Conservation (phyloP, 2,888 invertebrate species). For the Thymelicus sylvestris region DNA sequence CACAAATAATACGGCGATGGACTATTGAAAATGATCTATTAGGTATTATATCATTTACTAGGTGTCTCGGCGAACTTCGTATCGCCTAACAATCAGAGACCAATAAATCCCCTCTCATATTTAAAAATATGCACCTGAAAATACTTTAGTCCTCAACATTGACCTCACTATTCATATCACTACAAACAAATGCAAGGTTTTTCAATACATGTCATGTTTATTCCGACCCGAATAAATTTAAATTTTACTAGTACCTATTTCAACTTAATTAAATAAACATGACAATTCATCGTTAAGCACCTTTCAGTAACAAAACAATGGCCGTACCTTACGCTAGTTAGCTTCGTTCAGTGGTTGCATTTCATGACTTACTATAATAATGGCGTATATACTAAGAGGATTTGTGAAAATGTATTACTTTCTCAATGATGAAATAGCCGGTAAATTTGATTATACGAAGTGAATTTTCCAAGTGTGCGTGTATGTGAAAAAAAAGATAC, state of each 20-base stretch:
- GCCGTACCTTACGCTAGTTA: background rate
- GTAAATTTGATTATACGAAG: slow-evolving; percentile 48
- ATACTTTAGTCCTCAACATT: too few relatives aligned
- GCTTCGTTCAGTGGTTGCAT: background rate
- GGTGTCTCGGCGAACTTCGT: too few relatives aligned
- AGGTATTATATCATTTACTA: too few relatives aligned
- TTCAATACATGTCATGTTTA: background rate
- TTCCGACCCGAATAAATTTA: slow-evolving; percentile 15
- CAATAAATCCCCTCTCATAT: too few relatives aligned
- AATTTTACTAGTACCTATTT: background rate
- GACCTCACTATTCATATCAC: too few relatives aligned
- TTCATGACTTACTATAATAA: slow-evolving; percentile 41
- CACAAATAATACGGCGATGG: too few relatives aligned
- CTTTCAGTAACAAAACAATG: slow-evolving; percentile 11
- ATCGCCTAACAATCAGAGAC: too few relatives aligned
- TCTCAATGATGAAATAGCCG: slow-evolving; percentile 72
- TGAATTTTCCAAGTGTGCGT: slow-evolving; percentile 11
- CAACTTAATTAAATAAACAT: slow-evolving; percentile 18
- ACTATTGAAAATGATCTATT: too few relatives aligned
- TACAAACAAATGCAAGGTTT: too few relatives aligned
- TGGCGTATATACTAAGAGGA: slow-evolving; percentile 68
- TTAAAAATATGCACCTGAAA: too few relatives aligned
- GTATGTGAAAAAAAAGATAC: too few relatives aligned
- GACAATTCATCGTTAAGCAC: slow-evolving; percentile 14
- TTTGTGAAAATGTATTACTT: slow-evolving; percentile 67